These are phyloP conservation scores for Gasterosteus aculeatus DNA, from an alignment of 2,113 vertebrate species.

Conservation along the genomic window DNA sequence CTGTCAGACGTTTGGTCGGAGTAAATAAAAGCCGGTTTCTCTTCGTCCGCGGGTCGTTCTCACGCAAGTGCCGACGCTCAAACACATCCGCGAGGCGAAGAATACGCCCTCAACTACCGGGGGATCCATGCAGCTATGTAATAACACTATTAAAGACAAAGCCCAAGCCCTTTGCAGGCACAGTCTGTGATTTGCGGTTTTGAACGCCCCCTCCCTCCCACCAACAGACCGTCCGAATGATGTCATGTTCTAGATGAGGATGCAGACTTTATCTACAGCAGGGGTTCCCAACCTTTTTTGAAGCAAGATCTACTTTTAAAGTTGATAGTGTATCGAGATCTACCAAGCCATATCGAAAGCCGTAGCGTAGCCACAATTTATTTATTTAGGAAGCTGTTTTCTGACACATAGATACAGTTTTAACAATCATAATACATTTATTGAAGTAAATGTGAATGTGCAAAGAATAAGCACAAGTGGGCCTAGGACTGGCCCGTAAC, in stretches of 20 bases:
- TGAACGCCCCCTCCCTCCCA: slow-evolving; percentile 44
- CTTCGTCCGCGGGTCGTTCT: slow-evolving; percentile 10
- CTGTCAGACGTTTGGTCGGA: slow-evolving; percentile 15
- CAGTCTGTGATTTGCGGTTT: slow-evolving; percentile 24
- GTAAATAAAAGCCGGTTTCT: background rate
- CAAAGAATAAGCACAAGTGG: too few relatives aligned
- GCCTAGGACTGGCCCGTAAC: too few relatives aligned
- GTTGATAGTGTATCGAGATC: too few relatives aligned
- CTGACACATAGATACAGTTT: too few relatives aligned
- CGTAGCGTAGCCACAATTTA: too few relatives aligned
- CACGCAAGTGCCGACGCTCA: slow-evolving; percentile 2
- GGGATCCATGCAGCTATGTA: slow-evolving; percentile 6
- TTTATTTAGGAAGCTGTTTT: too few relatives aligned
- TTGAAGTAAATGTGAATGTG: too few relatives aligned
- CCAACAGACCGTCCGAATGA: slow-evolving; percentile 43
- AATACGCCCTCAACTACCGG: background rate
- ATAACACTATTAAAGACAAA: background rate
- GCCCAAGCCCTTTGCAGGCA: slow-evolving; percentile 47
- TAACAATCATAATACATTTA: too few relatives aligned
- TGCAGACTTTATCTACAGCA: background rate
- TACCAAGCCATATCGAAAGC: too few relatives aligned
- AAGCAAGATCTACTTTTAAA: too few relatives aligned
- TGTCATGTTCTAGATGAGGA: slow-evolving; percentile 63
- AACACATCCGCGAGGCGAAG: background rate
- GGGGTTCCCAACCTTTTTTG: too few relatives aligned